Base-by-base conservation (phyloP, 2,113 vertebrate genomes). In the Oenanthe melanoleuca region DNA sequence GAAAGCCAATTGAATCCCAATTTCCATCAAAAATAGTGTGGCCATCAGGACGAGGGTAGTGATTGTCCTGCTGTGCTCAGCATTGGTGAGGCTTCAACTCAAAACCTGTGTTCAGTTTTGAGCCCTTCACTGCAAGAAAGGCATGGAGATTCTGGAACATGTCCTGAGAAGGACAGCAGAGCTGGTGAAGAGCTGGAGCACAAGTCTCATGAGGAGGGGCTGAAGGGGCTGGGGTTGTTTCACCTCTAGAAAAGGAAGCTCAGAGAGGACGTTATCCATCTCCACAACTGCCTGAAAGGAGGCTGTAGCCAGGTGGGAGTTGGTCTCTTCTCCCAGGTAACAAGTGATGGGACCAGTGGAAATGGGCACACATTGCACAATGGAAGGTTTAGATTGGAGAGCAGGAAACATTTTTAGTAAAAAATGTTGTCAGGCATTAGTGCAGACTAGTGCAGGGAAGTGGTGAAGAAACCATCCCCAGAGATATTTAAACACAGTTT, bases 11-110 rank as follows among this genome's bases (percentile, higher is more conserved):
- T 38, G 2, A 8, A 55, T 47, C 12, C 23, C 22, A 37, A 8
- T n/a, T 70, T 25, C 8, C 47, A 55, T 14, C 12, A 63, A 40
- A 28, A 86, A 14, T 17, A 47, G 5, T 25, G 29, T 17, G 34
- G 4, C 6, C 38, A 44, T 11, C 0, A 0, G 19, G 38, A 61
- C 0, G 0, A 63, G 19, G 10, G 20, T 12, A 29, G 8, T 18
- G 20, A 25, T 21, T 47, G 4, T 17, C 19, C 13, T 11, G 5
- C 20, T 34, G 13, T 56, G 7, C 16, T 63, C 9, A 8, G n/a
- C 19, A 25, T n/a, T 29, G 8, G 13, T 47, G 29, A 63, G 20
- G 13, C 13, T 79, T 16, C 3, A 15, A 15, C 25, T 33, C 34
- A 56, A 50, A 72, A 42, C 6, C 9, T 50, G 6, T 15, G 17